These are phyloP conservation scores for Drosophila lini DNA, from an alignment of 1,140 invertebrate genomes.

Conservation along the genomic window DNA sequence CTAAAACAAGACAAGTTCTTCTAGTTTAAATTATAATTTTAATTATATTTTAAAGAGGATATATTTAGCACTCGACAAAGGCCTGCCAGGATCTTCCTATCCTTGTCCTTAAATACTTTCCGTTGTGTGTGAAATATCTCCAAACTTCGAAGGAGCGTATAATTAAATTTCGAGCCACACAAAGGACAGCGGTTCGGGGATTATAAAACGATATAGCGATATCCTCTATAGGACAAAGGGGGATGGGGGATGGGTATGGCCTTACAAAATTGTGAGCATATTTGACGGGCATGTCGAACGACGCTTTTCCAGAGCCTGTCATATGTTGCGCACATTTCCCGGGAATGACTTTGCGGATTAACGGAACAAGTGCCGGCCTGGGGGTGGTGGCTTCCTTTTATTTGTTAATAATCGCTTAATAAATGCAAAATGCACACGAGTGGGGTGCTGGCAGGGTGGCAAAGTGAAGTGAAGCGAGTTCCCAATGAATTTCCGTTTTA, in stretches of 20 bases:
- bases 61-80: not conserved
- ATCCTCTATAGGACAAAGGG: not conserved
- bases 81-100: not conserved
- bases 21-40: too few relatives aligned
- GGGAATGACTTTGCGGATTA: constrained; percentile 83
- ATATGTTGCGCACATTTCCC: constrained; percentile 78
- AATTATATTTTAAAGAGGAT: not conserved
- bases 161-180: constrained; percentile 73
- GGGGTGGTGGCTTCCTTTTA: constrained; percentile 48
- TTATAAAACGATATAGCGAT: constrained; percentile 69
- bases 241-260: not conserved
- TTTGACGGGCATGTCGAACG: constrained; percentile 66
- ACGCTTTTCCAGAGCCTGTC: constrained; percentile 47
- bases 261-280: constrained; percentile 78
- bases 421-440: constrained; percentile 81
- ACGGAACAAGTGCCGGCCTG: constrained; percentile 47
- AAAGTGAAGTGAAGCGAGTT: not conserved
- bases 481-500: constrained; percentile 48
- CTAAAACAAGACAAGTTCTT: too few relatives aligned
- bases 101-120: too few relatives aligned
- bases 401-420: constrained; percentile 84
- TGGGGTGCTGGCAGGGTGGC: not conserved
- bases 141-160: constrained; percentile 23
- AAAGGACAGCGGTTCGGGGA: constrained; percentile 65
- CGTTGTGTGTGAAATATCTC: not conserved